phyloP scores from a whole-genome alignment of 2,113 vertebrate genomes.

The Varanus salvator region DNA sequence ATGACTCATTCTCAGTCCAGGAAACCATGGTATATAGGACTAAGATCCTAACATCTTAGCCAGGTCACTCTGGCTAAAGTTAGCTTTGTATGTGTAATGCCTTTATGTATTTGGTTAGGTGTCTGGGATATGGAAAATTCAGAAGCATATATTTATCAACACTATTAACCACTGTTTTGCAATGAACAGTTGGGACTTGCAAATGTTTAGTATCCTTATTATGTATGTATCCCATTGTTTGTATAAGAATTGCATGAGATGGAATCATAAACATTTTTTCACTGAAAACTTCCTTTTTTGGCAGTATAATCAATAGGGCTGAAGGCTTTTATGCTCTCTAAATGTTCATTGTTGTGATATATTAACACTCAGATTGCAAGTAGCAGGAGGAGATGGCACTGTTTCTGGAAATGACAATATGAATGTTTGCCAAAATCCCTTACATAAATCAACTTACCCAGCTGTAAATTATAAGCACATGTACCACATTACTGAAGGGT shows the following conservation, averaged over 20 bases:
- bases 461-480: slow-evolving; percentile 52
- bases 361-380: slow-evolving; percentile 23
- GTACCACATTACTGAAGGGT: slow-evolving; percentile 9
- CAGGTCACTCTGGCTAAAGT: not conserved
- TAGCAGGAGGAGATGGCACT: slow-evolving; percentile 24
- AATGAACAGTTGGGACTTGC: not conserved
- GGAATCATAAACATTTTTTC: slow-evolving; percentile 1
- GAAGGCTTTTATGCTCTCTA: slow-evolving; percentile 3
- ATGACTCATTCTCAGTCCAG: not conserved
- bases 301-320: slow-evolving; percentile 26
- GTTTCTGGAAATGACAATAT: slow-evolving; percentile 2
- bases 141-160: not conserved
- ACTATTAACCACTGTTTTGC: not conserved
- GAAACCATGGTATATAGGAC: not conserved
- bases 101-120: not conserved
- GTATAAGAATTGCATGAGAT: not conserved
- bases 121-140: not conserved
- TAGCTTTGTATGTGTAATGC: not conserved
- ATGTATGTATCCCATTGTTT: not conserved
- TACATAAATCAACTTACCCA: slow-evolving; percentile 20
- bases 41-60: not conserved
- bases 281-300: slow-evolving; percentile 32
- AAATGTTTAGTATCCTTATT: not conserved
- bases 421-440: slow-evolving; percentile 49
- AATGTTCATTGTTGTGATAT: slow-evolving; percentile 27